These are phyloP conservation scores for Hycleus cichorii DNA, from an alignment of 1,140 invertebrate species.

Conservation along the genomic window DNA sequence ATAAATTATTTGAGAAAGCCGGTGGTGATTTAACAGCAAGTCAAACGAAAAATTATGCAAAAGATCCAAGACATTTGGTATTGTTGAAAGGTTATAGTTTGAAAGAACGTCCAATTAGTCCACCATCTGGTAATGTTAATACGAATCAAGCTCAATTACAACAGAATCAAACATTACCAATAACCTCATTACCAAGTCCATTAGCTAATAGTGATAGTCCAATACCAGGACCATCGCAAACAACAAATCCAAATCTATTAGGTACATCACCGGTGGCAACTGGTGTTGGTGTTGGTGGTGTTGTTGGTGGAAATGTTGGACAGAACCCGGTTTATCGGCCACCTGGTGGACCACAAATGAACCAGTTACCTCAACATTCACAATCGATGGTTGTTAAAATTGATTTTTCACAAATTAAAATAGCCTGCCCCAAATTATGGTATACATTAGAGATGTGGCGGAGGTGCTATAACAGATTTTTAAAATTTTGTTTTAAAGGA, in stretches of 20 bases:
- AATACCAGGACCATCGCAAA: constrained; percentile 31
- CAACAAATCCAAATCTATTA: constrained; percentile 29
- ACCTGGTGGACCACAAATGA: constrained; percentile 7
- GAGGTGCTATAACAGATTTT: not conserved
- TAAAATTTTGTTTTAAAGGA: not conserved
- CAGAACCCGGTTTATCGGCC: constrained; percentile 32
- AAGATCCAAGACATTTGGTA: constrained; percentile 78
- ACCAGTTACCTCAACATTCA: constrained; percentile 5
- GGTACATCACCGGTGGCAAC: constrained; percentile 28
- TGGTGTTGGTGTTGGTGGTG: constrained; percentile 21
- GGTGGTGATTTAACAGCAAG: constrained; percentile 73
- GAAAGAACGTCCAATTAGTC: constrained; percentile 75
- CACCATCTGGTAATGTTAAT: constrained; percentile 45
- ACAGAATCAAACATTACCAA: constrained; percentile 25
- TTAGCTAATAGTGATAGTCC: constrained; percentile 52
- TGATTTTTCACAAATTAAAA: not conserved
- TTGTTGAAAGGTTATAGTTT: constrained; percentile 69
- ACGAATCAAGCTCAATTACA: constrained; percentile 39
- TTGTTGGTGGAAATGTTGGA: not conserved
- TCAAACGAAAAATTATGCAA: constrained; percentile 84
- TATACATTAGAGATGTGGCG: not conserved
- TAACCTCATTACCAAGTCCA: constrained; percentile 47
- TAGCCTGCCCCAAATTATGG: not conserved
- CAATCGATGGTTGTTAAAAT: not conserved
- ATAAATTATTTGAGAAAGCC: constrained; percentile 74